Evolutionary conservation across 1,140 invertebrate species (phyloP).

Genomic region (Macrotrachela quadricornifera): DNA sequence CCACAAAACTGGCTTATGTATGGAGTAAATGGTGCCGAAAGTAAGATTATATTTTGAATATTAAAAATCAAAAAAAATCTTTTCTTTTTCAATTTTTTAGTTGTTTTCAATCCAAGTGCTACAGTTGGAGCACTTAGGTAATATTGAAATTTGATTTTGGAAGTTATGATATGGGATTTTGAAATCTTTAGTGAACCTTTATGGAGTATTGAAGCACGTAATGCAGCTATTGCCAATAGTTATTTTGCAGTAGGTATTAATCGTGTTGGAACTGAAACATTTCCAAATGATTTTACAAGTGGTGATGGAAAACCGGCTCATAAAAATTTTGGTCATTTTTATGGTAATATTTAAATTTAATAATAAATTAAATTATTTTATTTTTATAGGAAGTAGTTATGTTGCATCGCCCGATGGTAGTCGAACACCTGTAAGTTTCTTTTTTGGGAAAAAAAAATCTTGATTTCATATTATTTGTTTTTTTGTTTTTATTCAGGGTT

Average conservation of each 20-base stretch:
- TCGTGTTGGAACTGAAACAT: conserved; percentile 73
- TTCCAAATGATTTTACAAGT: conserved; percentile 77
- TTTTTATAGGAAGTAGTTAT: conserved; percentile 55
- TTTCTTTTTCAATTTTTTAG: too few relatives aligned
- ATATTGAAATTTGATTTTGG: not conserved
- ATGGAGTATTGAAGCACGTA: conserved; percentile 82
- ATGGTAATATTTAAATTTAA: conserved; percentile 36
- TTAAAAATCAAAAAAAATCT: conserved; percentile 29
- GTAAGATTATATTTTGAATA: conserved; percentile 14
- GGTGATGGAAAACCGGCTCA: conserved; percentile 74
- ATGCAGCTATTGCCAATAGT: conserved; percentile 82
- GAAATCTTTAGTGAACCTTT: conserved; percentile 60
- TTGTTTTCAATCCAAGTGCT: conserved; percentile 97
- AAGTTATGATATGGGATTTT: conserved; percentile 2
- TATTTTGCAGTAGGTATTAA: conserved; percentile 71
- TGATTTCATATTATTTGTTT: conserved; percentile 1
- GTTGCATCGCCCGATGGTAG: conserved; percentile 74
- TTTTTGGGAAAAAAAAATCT: not conserved
- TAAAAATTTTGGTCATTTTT: conserved; percentile 84
- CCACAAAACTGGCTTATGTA: conserved; percentile 94
- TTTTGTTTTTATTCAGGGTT: conserved; percentile 38
- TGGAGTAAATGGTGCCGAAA: conserved; percentile 30
- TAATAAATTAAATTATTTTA: not conserved
- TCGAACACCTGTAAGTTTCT: conserved; percentile 48
- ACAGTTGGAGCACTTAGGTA: conserved; percentile 50